Base-by-base conservation (phyloP, 2,888 invertebrate species). In the Serripes groenlandicus region DNA sequence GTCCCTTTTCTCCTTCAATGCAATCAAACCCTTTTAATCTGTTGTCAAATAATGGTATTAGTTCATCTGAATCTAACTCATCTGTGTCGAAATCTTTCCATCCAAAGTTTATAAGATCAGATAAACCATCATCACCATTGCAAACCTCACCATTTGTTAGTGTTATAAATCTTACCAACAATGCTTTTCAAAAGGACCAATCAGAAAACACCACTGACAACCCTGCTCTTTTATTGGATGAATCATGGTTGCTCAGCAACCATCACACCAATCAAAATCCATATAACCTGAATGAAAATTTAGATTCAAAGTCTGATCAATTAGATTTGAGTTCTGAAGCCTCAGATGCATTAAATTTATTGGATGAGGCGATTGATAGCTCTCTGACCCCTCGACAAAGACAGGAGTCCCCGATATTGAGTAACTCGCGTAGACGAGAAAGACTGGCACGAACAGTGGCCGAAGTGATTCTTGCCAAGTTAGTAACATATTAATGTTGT, bases 401-500 rank as follows among this genome's bases (percentile, higher is more conserved):
- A 11, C 30, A 26, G 1, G 7, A 37, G n/a, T 58, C 56, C 1
- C 64, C 66, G 11, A 15, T 32, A 15, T 21, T 32, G 18, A 54
- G 32, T 54, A 18, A 52, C 32, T 75, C 66, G 4, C 37, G 66
- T n/a, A 35, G n/a, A 34, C 79, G 92, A 75, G 74, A 88, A n/a
- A 68, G 88, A 60, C 77, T 91, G 60, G 92, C 92, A 56, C 77
- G 90, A 58, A 87, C 86, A 42, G 90, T 88, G 1, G 92, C 92
- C 5, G 83, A 90, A 73, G 87, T 89, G 23, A 86, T 92, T 37
- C 70, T 92, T 78, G 90, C 90, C 66, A 91, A 92, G 92, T 92
- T 88, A 90, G 81, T 83, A 78, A 49, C 21, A 18, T n/a, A 18
- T 42, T 23, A 28, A 28, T 66, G 66, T 66, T 66, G 66, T 66